phyloP scores from a whole-genome alignment of 2,888 invertebrate genomes.

The Amphiduros pacificus region DNA sequence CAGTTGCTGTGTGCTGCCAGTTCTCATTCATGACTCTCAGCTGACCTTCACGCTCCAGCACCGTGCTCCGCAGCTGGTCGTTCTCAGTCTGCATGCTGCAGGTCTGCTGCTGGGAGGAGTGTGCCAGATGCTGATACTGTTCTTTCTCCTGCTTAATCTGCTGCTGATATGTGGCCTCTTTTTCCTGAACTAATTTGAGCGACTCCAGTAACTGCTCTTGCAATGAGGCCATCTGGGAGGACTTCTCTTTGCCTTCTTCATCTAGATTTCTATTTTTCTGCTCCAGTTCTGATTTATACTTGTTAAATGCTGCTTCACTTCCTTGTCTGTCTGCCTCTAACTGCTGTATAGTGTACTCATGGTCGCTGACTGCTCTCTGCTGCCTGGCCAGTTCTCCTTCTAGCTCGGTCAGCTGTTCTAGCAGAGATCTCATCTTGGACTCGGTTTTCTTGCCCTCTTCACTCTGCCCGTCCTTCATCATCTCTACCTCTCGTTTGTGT shows the following conservation, averaged over 20 bases:
- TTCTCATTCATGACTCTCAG: conserved; percentile 11
- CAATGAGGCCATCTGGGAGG: conserved; percentile 9
- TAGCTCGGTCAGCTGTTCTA: conserved; percentile 41
- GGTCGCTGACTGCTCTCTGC: conserved; percentile 6
- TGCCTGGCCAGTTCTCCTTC: conserved; percentile 34
- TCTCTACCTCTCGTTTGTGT: conserved; percentile 28
- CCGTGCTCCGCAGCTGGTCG: background rate
- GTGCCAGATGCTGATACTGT: conserved; percentile 1
- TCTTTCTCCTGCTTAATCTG: conserved; percentile 15
- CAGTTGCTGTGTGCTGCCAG: conserved; percentile 2
- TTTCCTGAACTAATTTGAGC: conserved; percentile 11
- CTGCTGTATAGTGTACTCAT: background rate
- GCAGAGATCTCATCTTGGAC: conserved; percentile 38
- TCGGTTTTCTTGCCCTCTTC: conserved; percentile 60
- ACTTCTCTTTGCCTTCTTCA: conserved; percentile 12
- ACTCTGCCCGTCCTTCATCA: conserved; percentile 11
- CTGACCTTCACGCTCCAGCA: background rate
- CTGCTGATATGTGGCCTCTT: conserved; percentile 13
- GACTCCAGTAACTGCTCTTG: conserved; percentile 20
- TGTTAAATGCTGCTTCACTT: background rate
- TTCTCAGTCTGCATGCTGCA: background rate
- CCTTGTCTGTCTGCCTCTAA: background rate
- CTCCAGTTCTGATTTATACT: background rate
- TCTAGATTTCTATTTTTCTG: background rate
- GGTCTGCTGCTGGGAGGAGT: conserved; percentile 2